A percentile compares a stretch with the other conserved stretches of the same genome.
phyloP scores from a whole-genome alignment of 1,140 invertebrate genomes.

The Ceratitis capitata region DNA sequence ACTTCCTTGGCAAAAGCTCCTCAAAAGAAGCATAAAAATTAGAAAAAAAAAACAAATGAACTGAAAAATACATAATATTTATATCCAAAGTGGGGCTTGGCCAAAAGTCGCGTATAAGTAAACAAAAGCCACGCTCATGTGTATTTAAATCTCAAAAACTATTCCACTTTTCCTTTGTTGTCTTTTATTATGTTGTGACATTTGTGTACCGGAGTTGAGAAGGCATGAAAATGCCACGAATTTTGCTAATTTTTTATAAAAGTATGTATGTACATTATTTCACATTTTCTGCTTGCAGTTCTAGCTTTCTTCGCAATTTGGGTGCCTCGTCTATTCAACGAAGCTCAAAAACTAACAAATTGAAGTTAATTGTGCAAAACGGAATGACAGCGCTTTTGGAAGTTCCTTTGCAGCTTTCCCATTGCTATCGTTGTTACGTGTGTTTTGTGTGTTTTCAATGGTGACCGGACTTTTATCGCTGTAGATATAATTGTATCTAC shows the following conservation, averaged over 20 bases:
- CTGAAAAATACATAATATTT: too few species aligned
- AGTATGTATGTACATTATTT: not conserved
- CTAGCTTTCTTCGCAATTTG: not conserved
- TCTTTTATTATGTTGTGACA: not conserved
- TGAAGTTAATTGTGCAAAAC: not conserved
- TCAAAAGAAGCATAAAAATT: too few species aligned
- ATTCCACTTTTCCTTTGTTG: not conserved
- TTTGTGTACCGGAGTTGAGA: not conserved
- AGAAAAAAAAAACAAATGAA: too few species aligned
- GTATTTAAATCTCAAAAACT: not conserved
- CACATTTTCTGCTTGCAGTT: not conserved
- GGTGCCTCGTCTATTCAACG: too few species aligned
- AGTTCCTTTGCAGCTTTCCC: not conserved
- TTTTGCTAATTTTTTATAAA: not conserved
- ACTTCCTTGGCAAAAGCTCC: too few species aligned
- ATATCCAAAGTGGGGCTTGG: too few species aligned
- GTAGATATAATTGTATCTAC: too few species aligned
- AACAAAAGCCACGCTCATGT: too few species aligned
- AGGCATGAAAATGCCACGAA: not conserved
- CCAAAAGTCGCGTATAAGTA: too few species aligned
- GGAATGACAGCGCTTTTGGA: not conserved
- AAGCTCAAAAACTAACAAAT: too few species aligned
- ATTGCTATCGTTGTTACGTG: not conserved
- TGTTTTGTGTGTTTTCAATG: too few species aligned
- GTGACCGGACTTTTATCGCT: too few species aligned